Conservation (phyloP, 2,113 vertebrate genomes). For the Petrocephalus zakoni region DNA sequence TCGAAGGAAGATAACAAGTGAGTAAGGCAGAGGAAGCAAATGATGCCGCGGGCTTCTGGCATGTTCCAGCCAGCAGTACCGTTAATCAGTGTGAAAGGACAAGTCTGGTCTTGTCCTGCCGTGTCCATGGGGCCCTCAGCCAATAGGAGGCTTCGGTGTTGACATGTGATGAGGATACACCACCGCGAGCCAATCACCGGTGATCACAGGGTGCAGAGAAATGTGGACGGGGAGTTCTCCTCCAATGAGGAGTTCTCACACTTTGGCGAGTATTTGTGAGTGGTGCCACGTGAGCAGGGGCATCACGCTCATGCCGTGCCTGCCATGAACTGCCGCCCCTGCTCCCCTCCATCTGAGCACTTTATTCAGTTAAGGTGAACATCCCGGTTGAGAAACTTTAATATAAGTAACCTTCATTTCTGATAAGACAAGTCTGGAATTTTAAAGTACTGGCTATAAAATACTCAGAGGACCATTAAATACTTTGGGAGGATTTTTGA, state of each 20-base stretch:
- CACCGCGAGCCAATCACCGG: background rate
- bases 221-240: background rate
- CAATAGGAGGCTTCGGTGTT: background rate
- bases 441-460: slow-evolving; percentile 34
- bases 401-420: slow-evolving; percentile 37
- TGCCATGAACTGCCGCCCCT: background rate
- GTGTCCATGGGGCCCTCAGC: background rate
- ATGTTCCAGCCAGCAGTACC: background rate
- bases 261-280: background rate
- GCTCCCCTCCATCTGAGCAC: background rate
- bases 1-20: background rate
- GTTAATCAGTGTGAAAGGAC: slow-evolving; percentile 3
- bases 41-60: no score
- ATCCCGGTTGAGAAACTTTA: background rate
- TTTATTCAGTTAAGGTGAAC: background rate
- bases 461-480: slow-evolving; percentile 29
- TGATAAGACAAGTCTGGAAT: slow-evolving; percentile 10
- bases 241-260: background rate
- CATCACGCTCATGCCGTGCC: background rate
- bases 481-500: slow-evolving; percentile 34
- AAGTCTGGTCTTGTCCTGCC: background rate
- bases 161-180: background rate
- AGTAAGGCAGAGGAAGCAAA: background rate
- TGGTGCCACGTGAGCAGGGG: background rate
- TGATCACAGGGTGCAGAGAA: background rate